Base-by-base conservation (phyloP, 2,113 vertebrate genomes). In the Thamnaconus septentrionalis region DNA sequence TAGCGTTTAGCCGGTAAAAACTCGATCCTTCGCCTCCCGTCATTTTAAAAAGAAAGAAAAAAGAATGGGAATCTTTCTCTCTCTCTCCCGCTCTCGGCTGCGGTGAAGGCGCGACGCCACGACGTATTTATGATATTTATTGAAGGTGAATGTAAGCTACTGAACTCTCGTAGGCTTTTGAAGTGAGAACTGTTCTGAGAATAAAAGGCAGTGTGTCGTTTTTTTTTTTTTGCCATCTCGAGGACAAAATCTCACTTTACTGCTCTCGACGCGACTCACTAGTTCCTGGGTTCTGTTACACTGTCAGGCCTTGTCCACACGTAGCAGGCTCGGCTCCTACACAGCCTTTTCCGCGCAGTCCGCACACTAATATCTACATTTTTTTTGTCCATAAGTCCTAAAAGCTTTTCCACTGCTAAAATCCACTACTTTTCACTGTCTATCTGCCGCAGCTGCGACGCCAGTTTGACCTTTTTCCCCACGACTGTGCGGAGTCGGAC, bases 41-140 rank as follows among this genome's bases (percentile, higher is more conserved):
- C 53, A 55, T 80, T 64, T 79, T 72, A 69, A 31, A 31, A 31
- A 31, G 18, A 31, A 31, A 31, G 18, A 31, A 31, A 31, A 31
- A 31, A 31, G 18, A 31, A 31, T 31, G 18, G 18, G 18, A 31
- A 31, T 31, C 18, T 31, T 31, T 31, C 18, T 1, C 18, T 31
- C 18, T 31, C 18, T 71, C 73, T 75, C 75, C 76, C 52, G 61
- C 54, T 85, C 55, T 39, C 71, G 73, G 84, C 78, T 80, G 69
- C 65, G 75, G 75, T 67, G 72, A 69, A 71, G 78, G 79, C 75
- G 53, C 82, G 81, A 81, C 73, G 76, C 65, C 73, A 79, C 18
- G 18, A 80, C 79, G 75, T 92, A 92, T 92, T 92, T 92, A 92
- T 93, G 85, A 85, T 93, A 93, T 93, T 93, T 93, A 93, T 93